phyloP scores from a whole-genome alignment of 2,797 vertebrate species.

The Meriones psammophilus region DNA sequence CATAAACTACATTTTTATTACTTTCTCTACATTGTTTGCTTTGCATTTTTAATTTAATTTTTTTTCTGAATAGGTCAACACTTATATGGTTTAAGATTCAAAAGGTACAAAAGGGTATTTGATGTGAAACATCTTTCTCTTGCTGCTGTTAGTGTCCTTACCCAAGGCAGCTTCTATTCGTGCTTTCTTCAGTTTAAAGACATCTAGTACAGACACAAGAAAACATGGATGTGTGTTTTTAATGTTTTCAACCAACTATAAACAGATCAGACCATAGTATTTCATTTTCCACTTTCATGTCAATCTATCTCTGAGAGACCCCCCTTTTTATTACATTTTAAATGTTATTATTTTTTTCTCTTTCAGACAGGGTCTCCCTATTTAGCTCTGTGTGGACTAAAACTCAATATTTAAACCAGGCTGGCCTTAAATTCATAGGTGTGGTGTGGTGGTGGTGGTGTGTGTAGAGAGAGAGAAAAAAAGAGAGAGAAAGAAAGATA shows the following conservation, averaged over 20 bases:
- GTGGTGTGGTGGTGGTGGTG: not conserved
- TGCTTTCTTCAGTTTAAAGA: slow-evolving; percentile 10
- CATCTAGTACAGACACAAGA: not conserved
- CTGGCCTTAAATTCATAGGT: not conserved
- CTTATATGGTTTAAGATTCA: slow-evolving; percentile 68
- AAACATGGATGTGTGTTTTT: not conserved
- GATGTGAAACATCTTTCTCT: slow-evolving; percentile 62
- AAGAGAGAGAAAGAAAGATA: not conserved
- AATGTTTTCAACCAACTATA: not conserved
- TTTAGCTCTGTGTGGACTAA: not conserved
- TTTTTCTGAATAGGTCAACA: slow-evolving; percentile 67
- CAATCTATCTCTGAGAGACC: not conserved
- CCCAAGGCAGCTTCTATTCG: not conserved
- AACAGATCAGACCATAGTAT: not conserved
- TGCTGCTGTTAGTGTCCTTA: not conserved
- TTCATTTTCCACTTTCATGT: slow-evolving; percentile 14
- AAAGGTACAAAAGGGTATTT: slow-evolving; percentile 70
- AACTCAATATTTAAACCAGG: not conserved
- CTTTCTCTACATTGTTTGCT: slow-evolving; percentile 75
- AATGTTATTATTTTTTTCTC: not conserved
- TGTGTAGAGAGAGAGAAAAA: not conserved
- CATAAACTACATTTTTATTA: slow-evolving; percentile 70
- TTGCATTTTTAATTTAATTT: slow-evolving; percentile 79
- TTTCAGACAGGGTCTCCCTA: not conserved
- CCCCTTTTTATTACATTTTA: not conserved